Evolutionary conservation across 2,888 invertebrate species (phyloP).

Genomic region (Latheticus oryzae): DNA sequence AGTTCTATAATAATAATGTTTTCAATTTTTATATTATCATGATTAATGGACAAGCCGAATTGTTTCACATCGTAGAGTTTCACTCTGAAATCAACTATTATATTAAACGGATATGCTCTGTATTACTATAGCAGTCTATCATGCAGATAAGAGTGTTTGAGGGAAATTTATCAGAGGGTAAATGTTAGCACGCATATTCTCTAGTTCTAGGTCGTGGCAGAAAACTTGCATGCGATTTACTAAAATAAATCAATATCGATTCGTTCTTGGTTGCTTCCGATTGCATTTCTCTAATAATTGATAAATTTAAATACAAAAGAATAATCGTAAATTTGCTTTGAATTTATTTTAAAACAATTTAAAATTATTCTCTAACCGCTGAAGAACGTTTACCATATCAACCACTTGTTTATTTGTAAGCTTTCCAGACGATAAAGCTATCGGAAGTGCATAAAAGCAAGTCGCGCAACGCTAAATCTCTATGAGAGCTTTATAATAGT

Average conservation of each 20-base stretch:
- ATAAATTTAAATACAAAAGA: no score
- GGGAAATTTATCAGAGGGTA: constrained; percentile 45
- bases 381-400: no score
- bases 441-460: constrained; percentile 43
- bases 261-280: no score
- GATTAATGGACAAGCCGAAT: constrained; percentile 17
- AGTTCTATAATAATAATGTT: no score
- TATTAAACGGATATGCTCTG: constrained; percentile 38
- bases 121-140: constrained; percentile 42
- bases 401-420: constrained; percentile 42
- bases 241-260: constrained; percentile 23
- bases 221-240: constrained; percentile 34
- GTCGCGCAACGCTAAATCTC: constrained; percentile 35
- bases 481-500: constrained; percentile 26
- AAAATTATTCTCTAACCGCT: constrained; percentile 8
- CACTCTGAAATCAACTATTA: constrained; percentile 16
- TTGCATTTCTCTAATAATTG: no score
- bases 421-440: constrained; percentile 40
- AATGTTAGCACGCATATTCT: constrained; percentile 45
- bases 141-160: constrained; percentile 46
- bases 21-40: no score
- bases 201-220: constrained; percentile 28
- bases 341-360: no score
- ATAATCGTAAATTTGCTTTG: no score
- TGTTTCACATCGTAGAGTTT: constrained; percentile 17